Conservation (phyloP, 1,140 invertebrate genomes). For the Bombus difficillimus region DNA sequence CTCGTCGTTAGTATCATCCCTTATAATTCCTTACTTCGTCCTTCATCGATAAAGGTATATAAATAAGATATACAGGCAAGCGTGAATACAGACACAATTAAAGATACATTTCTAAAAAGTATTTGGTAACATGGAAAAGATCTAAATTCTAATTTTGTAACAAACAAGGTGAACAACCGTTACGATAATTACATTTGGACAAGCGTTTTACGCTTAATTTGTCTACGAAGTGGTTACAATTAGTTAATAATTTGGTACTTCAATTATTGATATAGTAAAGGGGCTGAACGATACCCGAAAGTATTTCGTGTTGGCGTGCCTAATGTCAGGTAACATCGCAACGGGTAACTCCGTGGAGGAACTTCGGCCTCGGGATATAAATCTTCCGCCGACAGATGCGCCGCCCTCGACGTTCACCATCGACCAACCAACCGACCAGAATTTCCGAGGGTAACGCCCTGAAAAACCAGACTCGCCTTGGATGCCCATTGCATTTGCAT, state of each 20-base stretch:
- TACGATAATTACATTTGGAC: neutral
- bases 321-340: slow-evolving; percentile 46
- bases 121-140: too few species aligned
- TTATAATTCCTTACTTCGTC: neutral
- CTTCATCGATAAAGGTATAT: too few species aligned
- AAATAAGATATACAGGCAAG: neutral
- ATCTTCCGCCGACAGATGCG: slow-evolving; percentile 78
- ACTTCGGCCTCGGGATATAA: slow-evolving; percentile 75
- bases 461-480: slow-evolving; percentile 68
- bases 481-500: slow-evolving; percentile 74
- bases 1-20: neutral
- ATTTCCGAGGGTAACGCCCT: slow-evolving; percentile 77
- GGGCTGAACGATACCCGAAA: slow-evolving; percentile 40
- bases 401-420: slow-evolving; percentile 74
- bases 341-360: slow-evolving; percentile 57
- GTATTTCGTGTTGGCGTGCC: slow-evolving; percentile 50
- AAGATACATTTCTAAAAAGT: too few species aligned
- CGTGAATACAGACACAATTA: too few species aligned
- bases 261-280: neutral
- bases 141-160: neutral
- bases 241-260: neutral
- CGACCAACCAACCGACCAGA: slow-evolving; percentile 77
- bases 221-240: neutral
- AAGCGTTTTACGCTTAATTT: neutral
- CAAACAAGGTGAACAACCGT: neutral